Evolutionary conservation across 2,113 vertebrate genomes (phyloP), one percentile per base, ranked within the genome.

Genomic region (Struthio camelus): DNA sequence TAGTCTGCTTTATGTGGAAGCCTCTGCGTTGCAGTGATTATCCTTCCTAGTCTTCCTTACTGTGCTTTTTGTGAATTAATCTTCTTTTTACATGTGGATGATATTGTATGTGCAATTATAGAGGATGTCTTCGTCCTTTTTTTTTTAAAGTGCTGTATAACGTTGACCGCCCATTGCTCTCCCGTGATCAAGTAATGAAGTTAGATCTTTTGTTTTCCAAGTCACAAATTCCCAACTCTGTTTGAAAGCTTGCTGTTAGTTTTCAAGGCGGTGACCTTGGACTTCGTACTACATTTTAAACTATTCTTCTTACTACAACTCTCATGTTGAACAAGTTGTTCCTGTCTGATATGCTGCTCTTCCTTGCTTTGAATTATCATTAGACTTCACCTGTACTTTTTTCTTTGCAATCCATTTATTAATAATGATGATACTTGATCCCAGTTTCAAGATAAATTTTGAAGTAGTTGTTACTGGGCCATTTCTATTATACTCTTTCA

Each of bases 11-110:
- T 77, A 6, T 80, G 82, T 87, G 81, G 93, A 89, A 96, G 87
- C 96, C 27, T 89, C 66, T 90, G 24, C 30, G 50, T 87, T 87
- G 61, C 53, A 73, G 91, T 3, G 95, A 96, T 97, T 96, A 96
- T 96, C 94, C 93, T 93, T 89, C 81, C 27, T 62, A 96, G 96
- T 89, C 89, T 93, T 95, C 95, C 87, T 95, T 96, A 93, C 91
- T 72, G 53, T 87, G 89, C 75, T 91, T 87, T 84, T 90, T 96
- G 76, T 44, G 59, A 93, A 66, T 97, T 97, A 96, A 97, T 97
- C 94, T 88, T 69, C 93, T 95, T 93, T 94, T 87, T 85, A 42
- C 42, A 67, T 69, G 69, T 84, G 77, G 91, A 61, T 94, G 86
- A 91, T 94, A 95, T 75, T 79, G 73, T 85, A 34, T 14, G 28